Evolutionary conservation across 1,140 invertebrate species (phyloP).

Genomic region (Solenopsis invicta): DNA sequence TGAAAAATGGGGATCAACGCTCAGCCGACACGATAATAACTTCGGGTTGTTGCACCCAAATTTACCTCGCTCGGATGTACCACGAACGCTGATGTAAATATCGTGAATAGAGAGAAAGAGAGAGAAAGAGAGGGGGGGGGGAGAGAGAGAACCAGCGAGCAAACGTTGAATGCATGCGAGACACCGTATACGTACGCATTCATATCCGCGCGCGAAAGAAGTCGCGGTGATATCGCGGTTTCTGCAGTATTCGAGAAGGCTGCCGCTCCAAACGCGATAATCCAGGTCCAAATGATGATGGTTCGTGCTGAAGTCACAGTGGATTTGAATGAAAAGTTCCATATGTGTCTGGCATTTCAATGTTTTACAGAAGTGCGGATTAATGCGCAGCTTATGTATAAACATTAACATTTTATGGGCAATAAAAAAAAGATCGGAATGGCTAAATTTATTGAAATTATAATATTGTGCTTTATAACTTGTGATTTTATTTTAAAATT

Average conservation of each 20-base stretch:
- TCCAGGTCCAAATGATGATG: background rate
- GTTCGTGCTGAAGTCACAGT: background rate
- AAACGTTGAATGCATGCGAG: background rate
- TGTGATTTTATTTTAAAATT: slow-evolving; percentile 18
- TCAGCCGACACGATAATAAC: slow-evolving; percentile 67
- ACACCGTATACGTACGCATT: background rate
- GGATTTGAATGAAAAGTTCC: background rate
- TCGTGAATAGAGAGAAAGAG: slow-evolving; percentile 30
- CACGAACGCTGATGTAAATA: slow-evolving; percentile 56
- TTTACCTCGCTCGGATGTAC: slow-evolving; percentile 61
- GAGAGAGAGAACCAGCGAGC: background rate
- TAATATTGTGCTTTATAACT: background rate
- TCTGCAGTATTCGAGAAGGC: background rate
- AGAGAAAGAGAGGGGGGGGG: background rate
- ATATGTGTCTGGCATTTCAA: background rate
- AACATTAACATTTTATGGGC: background rate
- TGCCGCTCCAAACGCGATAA: slow-evolving; percentile 5
- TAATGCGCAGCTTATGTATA: background rate
- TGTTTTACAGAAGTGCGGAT: background rate
- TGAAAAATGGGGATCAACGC: slow-evolving; percentile 69
- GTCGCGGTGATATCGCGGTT: slow-evolving; percentile 23
- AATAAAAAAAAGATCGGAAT: background rate
- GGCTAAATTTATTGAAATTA: background rate
- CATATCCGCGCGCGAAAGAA: background rate
- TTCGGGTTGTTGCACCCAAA: slow-evolving; percentile 67